Evolutionary conservation across 2,797 vertebrate genomes (phyloP), one percentile per base, ranked within the genome.

Genomic region (Chelon labrosus): DNA sequence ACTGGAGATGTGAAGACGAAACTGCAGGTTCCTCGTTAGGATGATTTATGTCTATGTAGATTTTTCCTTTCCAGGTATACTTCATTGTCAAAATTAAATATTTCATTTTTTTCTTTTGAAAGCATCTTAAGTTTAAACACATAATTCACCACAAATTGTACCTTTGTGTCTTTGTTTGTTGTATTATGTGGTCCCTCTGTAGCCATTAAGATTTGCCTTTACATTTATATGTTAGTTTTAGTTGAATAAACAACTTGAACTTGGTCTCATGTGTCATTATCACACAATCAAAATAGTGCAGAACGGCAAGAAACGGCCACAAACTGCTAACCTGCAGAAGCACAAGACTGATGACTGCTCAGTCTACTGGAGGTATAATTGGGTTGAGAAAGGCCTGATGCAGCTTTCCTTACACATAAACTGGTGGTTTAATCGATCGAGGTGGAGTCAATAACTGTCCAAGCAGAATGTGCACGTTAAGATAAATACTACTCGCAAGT

Each of bases 331-430:
- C 2, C 7, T 50, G 74, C 62, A 50, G 35, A 54, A 39, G 41
- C 42, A 73, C 13, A 31, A 55, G 76, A 77, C 10, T 68, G 67
- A 75, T 74, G 75, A 82, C 46, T 70, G 27, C 37, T 81, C 65
- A 78, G 38, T 69, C 27, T 46, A 9, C 31, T 50, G 16, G 17
- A 65, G 35, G 70, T 9, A 49, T 80, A 83, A 77, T 69, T 74
- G 50, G 67, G 37, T 9, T 53, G 4, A 77, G 8, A 86, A 89
- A 84, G 3, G 46, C 60, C 82, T 84, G 81, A 86, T 60, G 54
- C 67, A 80, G 88, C 79, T 64, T 85, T 82, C 9, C 25, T 69
- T 59, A 17, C 25, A 44, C 65, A 73, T 47, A n/a, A 69, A 75
- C 64, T 42, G 35, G 19, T 60, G 46, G 50, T 44, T 75, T 80